These are phyloP conservation scores for Clavelina lepadiformis DNA, from an alignment of 23 tunicate species.

Conservation along the genomic window DNA sequence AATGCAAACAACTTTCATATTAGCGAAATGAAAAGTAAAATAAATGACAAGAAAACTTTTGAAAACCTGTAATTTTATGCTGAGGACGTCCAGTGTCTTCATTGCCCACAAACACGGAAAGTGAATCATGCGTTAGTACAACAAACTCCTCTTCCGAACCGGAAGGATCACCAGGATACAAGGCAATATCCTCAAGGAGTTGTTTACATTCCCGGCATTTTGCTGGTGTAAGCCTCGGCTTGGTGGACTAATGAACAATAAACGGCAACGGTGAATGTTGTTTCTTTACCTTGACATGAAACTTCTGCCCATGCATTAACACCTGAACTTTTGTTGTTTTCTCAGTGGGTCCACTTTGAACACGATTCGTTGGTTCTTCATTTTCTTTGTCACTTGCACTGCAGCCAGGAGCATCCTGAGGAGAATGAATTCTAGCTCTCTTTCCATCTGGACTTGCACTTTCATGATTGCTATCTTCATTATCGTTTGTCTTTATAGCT, in stretches of 20 bases:
- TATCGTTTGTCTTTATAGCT: neutral
- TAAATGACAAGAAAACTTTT: neutral
- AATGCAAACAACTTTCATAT: neutral
- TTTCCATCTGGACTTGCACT: too few relatives aligned
- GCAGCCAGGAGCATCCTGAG: slow-evolving; percentile 6
- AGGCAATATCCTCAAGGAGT: slow-evolving; percentile 46
- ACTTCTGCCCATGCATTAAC: neutral
- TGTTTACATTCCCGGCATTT: slow-evolving; percentile 79
- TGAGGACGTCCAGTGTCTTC: slow-evolving; percentile 92
- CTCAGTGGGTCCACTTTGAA: too few relatives aligned
- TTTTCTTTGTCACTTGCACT: too few relatives aligned
- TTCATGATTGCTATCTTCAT: slow-evolving; percentile 3
- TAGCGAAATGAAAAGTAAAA: neutral
- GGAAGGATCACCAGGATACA: slow-evolving; percentile 65
- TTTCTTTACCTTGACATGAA: too few relatives aligned
- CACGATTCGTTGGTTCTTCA: too few relatives aligned
- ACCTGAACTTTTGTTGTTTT: too few relatives aligned
- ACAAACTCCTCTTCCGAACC: slow-evolving; percentile 74
- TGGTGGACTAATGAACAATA: neutral
- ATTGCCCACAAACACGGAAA: slow-evolving; percentile 81
- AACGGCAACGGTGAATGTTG: neutral
- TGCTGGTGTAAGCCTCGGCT: slow-evolving; percentile 19
- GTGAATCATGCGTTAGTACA: slow-evolving; percentile 63
- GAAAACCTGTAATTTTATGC: slow-evolving; percentile 87
- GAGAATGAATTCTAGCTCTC: too few relatives aligned